phyloP scores from a whole-genome alignment of 2,113 vertebrate genomes.

The Siniperca chuatsi region DNA sequence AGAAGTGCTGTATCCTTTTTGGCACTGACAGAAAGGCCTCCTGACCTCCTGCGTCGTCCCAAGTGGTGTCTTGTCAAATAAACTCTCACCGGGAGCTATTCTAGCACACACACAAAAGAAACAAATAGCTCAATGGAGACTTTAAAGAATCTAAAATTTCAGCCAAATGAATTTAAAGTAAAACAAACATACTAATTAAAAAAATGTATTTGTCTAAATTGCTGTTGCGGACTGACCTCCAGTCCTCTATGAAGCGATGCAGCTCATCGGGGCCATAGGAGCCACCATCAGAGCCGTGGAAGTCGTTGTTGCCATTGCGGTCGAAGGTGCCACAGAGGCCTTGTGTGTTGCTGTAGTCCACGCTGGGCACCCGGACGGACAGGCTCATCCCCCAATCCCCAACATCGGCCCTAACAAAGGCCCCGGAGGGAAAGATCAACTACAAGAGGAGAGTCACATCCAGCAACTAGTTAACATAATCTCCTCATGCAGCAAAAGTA shows the following conservation, averaged over 20 bases:
- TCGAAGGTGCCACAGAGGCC: slow-evolving; percentile 86
- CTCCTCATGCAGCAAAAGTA: neutral
- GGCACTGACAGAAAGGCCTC: slow-evolving; percentile 83
- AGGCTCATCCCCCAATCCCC: slow-evolving; percentile 85
- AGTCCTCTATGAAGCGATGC: slow-evolving; percentile 80
- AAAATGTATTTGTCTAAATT: neutral
- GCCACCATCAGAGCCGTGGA: slow-evolving; percentile 65
- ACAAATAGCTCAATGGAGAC: neutral
- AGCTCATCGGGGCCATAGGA: slow-evolving; percentile 53
- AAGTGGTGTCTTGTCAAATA: slow-evolving; percentile 83
- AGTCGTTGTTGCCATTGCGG: slow-evolving; percentile 82
- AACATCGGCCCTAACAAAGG: slow-evolving; percentile 83
- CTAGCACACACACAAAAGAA: slow-evolving; percentile 67
- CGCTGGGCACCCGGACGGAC: slow-evolving; percentile 75
- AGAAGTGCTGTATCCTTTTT: slow-evolving; percentile 56
- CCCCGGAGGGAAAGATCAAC: slow-evolving; percentile 87
- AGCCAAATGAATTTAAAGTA: neutral
- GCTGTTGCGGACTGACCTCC: slow-evolving; percentile 78
- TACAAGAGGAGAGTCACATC: slow-evolving; percentile 59
- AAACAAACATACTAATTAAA: neutral
- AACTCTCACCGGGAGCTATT: slow-evolving; percentile 84
- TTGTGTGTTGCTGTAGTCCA: slow-evolving; percentile 82
- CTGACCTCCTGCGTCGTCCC: slow-evolving; percentile 56
- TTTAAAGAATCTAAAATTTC: neutral
- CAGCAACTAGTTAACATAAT: slow-evolving; percentile 43